Conservation (phyloP, 1,140 invertebrate genomes). For the Conopomorpha cramerella region DNA sequence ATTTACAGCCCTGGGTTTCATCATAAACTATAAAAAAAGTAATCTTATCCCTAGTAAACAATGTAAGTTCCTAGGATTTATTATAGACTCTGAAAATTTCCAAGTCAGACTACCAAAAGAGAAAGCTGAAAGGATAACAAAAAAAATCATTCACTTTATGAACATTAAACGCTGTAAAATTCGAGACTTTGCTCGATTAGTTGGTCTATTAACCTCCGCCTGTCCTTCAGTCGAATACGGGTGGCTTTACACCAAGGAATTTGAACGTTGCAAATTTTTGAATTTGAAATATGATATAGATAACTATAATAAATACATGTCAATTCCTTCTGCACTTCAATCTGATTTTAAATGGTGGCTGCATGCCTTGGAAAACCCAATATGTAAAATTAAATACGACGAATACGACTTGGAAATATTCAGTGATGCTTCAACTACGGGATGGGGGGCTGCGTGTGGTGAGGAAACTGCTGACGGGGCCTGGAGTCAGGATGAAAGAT, state of each 20-base stretch:
- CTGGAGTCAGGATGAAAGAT: neutral
- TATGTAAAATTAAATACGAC: conserved; percentile 1
- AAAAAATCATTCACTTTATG: neutral
- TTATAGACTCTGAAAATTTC: neutral
- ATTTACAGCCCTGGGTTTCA: neutral
- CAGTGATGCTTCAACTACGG: conserved; percentile 5
- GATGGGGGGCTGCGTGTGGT: conserved; percentile 5
- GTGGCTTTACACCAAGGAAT: conserved; percentile 3
- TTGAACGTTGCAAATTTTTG: conserved; percentile 3
- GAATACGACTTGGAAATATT: conserved; percentile 3
- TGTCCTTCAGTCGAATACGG: conserved; percentile 4
- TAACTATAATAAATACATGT: conserved; percentile 2
- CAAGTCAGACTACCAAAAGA: neutral
- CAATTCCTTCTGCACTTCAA: neutral
- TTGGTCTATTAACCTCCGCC: conserved; percentile 3
- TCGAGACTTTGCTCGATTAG: conserved; percentile 2
- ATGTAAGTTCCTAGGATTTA: neutral
- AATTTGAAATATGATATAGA: conserved; percentile 1
- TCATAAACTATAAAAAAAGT: neutral
- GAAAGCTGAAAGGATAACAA: neutral
- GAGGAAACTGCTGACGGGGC: conserved; percentile 1
- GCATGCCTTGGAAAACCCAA: neutral
- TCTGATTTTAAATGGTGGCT: conserved; percentile 4
- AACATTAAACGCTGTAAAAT: conserved; percentile 1
- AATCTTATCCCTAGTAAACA: neutral